Conservation (phyloP, 2,797 vertebrate species). For the Serranus cabrilla region DNA sequence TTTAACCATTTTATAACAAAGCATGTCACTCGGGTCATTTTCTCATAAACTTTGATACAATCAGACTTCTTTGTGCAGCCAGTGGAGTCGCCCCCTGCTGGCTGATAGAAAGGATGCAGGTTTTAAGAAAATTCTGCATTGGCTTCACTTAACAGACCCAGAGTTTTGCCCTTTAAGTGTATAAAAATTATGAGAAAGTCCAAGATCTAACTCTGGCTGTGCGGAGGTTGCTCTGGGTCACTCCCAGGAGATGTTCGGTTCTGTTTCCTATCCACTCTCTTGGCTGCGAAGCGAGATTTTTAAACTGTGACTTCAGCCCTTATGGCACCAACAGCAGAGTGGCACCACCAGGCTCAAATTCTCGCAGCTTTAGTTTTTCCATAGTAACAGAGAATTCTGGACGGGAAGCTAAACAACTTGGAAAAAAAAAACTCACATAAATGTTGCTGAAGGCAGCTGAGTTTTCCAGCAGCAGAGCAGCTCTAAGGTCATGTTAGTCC, state of each 20-base stretch:
- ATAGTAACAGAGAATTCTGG: slow-evolving; percentile 29
- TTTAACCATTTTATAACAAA: too few relatives aligned
- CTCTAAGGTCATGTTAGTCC: slow-evolving; percentile 21
- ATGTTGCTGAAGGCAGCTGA: slow-evolving; percentile 19
- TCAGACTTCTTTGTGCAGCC: too few relatives aligned
- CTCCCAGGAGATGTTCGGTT: slow-evolving; percentile 31
- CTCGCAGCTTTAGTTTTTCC: slow-evolving; percentile 24
- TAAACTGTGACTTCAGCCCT: slow-evolving; percentile 31
- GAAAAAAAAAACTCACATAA: slow-evolving; percentile 14
- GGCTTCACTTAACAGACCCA: too few relatives aligned
- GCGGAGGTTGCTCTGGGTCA: slow-evolving; percentile 26
- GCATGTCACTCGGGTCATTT: too few relatives aligned
- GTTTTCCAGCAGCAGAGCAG: slow-evolving; percentile 39
- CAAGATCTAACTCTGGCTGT: neutral
- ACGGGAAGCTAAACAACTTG: neutral
- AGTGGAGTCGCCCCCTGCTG: too few relatives aligned
- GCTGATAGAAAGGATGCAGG: too few relatives aligned
- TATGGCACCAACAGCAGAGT: slow-evolving; percentile 19
- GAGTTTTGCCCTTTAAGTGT: neutral
- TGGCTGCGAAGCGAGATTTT: slow-evolving; percentile 29
- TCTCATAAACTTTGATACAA: too few relatives aligned
- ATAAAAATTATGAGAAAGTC: slow-evolving; percentile 21
- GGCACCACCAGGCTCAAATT: slow-evolving; percentile 1
- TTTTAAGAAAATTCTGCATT: too few relatives aligned
- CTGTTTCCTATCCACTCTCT: slow-evolving; percentile 40